Percentiles rank a stretch among this genome's conserved stretches.
Evolutionary conservation across 2,113 vertebrate species (phyloP).

Genomic region (Oreochromis spilurus): DNA sequence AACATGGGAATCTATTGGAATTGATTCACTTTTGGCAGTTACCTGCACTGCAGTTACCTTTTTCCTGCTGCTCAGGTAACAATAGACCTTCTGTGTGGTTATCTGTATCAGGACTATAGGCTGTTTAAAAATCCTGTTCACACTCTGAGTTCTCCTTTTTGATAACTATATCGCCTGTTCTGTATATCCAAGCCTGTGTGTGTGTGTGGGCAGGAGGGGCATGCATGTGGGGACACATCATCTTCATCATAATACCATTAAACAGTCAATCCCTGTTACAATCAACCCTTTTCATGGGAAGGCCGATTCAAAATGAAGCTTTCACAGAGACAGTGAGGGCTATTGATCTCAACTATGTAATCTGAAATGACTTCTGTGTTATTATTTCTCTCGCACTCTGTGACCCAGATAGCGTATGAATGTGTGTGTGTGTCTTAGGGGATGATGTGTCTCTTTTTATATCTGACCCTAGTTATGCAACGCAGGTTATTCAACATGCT

Average conservation of each 20-base stretch:
- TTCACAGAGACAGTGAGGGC: slow-evolving; percentile 45
- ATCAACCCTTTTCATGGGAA: slow-evolving; percentile 39
- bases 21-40: not conserved
- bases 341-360: slow-evolving; percentile 55
- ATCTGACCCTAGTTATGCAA: slow-evolving; percentile 61
- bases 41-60: not conserved
- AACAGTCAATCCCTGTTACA: slow-evolving; percentile 27
- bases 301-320: slow-evolving; percentile 27
- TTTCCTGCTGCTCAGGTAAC: not conserved
- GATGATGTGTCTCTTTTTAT: slow-evolving; percentile 52
- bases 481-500: slow-evolving; percentile 59
- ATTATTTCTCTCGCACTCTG: slow-evolving; percentile 46
- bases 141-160: not conserved
- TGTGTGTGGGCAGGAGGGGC: not conserved
- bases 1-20: not conserved
- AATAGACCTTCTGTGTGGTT: not conserved
- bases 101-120: not conserved
- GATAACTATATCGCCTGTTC: not conserved
- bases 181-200: not conserved
- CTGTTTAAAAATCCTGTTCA: not conserved
- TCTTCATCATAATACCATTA: slow-evolving; percentile 1
- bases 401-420: slow-evolving; percentile 47
- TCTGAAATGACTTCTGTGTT: slow-evolving; percentile 49
- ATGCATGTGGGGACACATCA: not conserved
- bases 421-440: slow-evolving; percentile 32